Conservation (phyloP, 1,140 invertebrate species). For the Acromyrmex heyeri region DNA sequence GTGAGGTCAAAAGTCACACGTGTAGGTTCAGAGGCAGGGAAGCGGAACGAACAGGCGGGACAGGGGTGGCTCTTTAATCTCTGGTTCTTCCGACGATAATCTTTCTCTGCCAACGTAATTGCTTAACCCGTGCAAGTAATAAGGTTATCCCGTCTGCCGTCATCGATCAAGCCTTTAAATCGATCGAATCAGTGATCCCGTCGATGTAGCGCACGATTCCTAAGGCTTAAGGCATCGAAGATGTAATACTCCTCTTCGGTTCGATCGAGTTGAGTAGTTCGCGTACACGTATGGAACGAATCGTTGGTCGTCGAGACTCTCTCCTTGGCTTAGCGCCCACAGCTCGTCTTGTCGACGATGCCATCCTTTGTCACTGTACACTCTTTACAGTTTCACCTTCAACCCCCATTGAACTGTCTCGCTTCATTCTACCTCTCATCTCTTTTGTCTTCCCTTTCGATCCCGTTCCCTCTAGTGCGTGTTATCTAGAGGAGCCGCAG, state of each 20-base stretch:
- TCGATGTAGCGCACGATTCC: slow-evolving; percentile 30
- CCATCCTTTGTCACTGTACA: slow-evolving; percentile 43
- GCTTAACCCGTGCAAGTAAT: slow-evolving; percentile 70
- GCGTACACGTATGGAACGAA: slow-evolving; percentile 47
- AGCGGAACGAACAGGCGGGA: slow-evolving; percentile 8
- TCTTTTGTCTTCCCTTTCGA: slow-evolving; percentile 9
- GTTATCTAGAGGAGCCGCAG: slow-evolving; percentile 53
- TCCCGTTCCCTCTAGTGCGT: not conserved
- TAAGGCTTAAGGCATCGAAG: not conserved
- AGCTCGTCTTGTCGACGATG: slow-evolving; percentile 6
- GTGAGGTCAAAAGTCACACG: slow-evolving; percentile 30
- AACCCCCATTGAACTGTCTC: slow-evolving; percentile 28
- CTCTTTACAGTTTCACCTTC: slow-evolving; percentile 67
- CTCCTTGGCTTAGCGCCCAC: not conserved
- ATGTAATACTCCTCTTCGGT: slow-evolving; percentile 61
- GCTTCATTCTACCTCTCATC: slow-evolving; percentile 4
- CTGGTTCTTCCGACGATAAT: slow-evolving; percentile 61
- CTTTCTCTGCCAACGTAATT: slow-evolving; percentile 73
- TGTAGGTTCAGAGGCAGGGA: not conserved
- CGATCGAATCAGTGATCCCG: slow-evolving; percentile 41
- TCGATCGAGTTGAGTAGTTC: slow-evolving; percentile 57
- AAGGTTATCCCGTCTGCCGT: slow-evolving; percentile 59
- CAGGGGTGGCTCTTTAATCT: slow-evolving; percentile 67
- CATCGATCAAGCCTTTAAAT: slow-evolving; percentile 67
- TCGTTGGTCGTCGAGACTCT: slow-evolving; percentile 56